Evolutionary conservation across 2,113 vertebrate genomes (phyloP), one percentile per base, ranked within the genome.

Genomic region (Myotis brandtii): DNA sequence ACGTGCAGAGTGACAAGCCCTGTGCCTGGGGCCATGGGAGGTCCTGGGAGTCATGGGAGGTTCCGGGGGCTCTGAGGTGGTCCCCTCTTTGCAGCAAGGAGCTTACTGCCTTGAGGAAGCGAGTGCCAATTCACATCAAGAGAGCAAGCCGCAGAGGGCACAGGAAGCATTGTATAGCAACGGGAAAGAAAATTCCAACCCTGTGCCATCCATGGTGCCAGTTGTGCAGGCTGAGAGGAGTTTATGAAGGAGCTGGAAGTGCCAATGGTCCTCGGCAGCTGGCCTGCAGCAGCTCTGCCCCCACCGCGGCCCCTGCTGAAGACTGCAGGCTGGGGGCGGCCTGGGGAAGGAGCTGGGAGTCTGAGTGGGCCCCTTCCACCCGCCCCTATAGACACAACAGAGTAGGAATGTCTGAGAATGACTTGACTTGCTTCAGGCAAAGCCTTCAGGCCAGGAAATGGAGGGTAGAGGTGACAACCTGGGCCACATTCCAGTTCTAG

Each of bases 401-500:
- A 69, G n/a, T 18, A 84, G 89, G 48, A 77, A 89, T 32, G 64
- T 70, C 70, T 52, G 91, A 59, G 72, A 59, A 62, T 0, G 37
- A 54, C 70, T 66, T 25, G 80, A 52, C 75, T n/a, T 52, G 75
- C 46, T 77, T 46, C 27, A 0, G 14, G 46, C 3, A 4, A 20
- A 50, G 46, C 73, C 73, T 76, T 18, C 30, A 20, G 62, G 59
- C 90, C 82, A 54, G 95, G 91, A 96, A 83, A 67, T 52, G 12
- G n/a, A 80, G 62, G 72, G 85, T 30, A 69, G 76, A 37, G 72
- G 69, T 69, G 75, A 89, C 34, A 72, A 87, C 76, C 62, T 10
- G 32, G 77, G 46, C 83, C 27, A 11, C 89, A 95, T 86, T 97
- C 94, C 95, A 97, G 73, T 23, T 64, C 46, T 16, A n/a, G 32